phyloP scores from a whole-genome alignment of 2,797 vertebrate species.

The Bovichtus diacanthus region DNA sequence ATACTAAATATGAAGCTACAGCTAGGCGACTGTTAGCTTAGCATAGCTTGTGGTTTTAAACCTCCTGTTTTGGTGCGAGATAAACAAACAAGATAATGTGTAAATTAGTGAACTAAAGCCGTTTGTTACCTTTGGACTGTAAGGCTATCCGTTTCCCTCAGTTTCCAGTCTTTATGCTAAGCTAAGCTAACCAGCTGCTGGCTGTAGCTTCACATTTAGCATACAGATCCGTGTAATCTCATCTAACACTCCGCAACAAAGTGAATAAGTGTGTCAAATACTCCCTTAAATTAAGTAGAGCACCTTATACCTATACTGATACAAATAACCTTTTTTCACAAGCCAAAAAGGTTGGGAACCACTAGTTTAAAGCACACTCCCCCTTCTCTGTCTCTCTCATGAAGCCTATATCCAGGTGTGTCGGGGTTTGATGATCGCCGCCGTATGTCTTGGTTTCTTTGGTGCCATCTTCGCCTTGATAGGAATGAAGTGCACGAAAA shows the following conservation, averaged over 20 bases:
- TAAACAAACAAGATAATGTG: too few relatives aligned
- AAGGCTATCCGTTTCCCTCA: not conserved
- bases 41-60: not conserved
- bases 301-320: too few relatives aligned
- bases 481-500: slow-evolving; percentile 97
- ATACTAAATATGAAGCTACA: not conserved
- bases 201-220: not conserved
- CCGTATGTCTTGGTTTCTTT: slow-evolving; percentile 94
- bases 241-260: not conserved
- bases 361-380: not conserved
- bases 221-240: not conserved
- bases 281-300: not conserved
- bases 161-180: not conserved
- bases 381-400: not conserved
- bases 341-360: not conserved
- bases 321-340: too few relatives aligned
- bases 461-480: slow-evolving; percentile 90
- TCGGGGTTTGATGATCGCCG: slow-evolving; percentile 93
- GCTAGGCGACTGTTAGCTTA: not conserved
- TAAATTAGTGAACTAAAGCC: not conserved
- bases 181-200: not conserved
- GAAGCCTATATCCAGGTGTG: slow-evolving; percentile 96
- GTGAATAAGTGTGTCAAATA: not conserved
- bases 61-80: not conserved
- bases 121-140: not conserved